Base-by-base conservation (phyloP, 2,888 invertebrate species). In the Lacanobia wlatinum region DNA sequence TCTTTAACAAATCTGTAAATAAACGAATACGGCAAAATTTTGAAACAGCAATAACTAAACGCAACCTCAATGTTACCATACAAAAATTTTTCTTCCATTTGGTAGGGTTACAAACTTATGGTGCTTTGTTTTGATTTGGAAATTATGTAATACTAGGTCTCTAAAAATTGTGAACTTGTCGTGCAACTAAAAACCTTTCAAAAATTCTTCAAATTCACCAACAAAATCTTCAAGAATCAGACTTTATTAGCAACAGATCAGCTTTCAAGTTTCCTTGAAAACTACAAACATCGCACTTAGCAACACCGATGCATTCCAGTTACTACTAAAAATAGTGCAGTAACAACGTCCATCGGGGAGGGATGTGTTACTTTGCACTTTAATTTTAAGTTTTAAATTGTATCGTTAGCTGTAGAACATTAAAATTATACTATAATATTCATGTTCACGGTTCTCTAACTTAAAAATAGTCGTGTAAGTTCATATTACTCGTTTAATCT, bases 301-400 rank as follows among this genome's bases (percentile, higher is more conserved):
- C 82, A 75, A 78, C 81, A 80, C 68, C 53, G 16, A 6, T 76
- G 59, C 52, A 59, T 74, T 65, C 21, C 16, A 50, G 60, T 65
- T 68, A 34, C 74, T 73, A 70, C 70, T 71, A 84, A 85, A 84
- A 84, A 76, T 83, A 90, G 91, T 91, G 89, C 89, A 86, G 84
- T 86, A 72, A 84, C 85, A 70, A 81, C 86, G 79, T 90, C 88
- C 85, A 70, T 68, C 48, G 73, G 59, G 71, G 82, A 55, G 75
- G 89, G 90, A 82, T 85, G 90, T 87, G 84, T 86, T 85, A 80
- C 71, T 78, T 78, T 68, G 89, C 87, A 87, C 88, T 88, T 59
- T 78, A 85, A 70, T 85, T 86, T 83, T 87, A 86, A 86, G 84
- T 86, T 85, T 75, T 80, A 46, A 76, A 79, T 78, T 77, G 76